phyloP scores from a whole-genome alignment of 2,888 invertebrate genomes.

The Lottia gigantea region DNA sequence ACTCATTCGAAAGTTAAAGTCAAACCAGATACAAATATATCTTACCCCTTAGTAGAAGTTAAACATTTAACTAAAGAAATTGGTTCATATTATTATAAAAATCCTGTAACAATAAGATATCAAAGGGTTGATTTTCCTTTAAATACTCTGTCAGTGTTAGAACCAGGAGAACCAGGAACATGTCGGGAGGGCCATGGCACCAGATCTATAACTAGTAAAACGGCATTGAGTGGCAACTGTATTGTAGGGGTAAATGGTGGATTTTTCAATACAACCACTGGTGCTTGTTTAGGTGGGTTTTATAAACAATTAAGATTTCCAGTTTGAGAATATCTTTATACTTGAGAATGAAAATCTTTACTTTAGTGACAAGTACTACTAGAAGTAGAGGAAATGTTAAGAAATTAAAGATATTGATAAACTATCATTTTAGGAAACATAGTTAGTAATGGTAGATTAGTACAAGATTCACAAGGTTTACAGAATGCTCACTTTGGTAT shows the following conservation, averaged over 20 bases:
- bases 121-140: constrained; percentile 57
- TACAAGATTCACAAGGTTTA: constrained; percentile 62
- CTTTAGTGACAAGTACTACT: too few relatives aligned
- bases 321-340: too few relatives aligned
- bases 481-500: constrained; percentile 69
- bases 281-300: constrained; percentile 60
- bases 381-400: too few relatives aligned
- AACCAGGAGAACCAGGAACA: constrained; percentile 57
- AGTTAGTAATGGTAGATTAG: constrained; percentile 59
- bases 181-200: constrained; percentile 48
- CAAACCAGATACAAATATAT: constrained; percentile 18
- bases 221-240: constrained; percentile 54
- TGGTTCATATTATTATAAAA: constrained; percentile 26
- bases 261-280: constrained; percentile 63
- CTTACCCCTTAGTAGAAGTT: constrained; percentile 39
- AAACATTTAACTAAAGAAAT: constrained; percentile 37
- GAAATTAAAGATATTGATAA: neutral
- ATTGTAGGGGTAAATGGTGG: constrained; percentile 67
- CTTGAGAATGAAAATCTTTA: too few relatives aligned
- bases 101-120: constrained; percentile 37
- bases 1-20: constrained; percentile 45
- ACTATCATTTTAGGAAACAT: constrained; percentile 59
- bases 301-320: too few relatives aligned
- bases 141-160: constrained; percentile 63
- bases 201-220: constrained; percentile 53